phyloP scores from a whole-genome alignment of 1,140 invertebrate genomes.

The Anadara kagoshimensis region DNA sequence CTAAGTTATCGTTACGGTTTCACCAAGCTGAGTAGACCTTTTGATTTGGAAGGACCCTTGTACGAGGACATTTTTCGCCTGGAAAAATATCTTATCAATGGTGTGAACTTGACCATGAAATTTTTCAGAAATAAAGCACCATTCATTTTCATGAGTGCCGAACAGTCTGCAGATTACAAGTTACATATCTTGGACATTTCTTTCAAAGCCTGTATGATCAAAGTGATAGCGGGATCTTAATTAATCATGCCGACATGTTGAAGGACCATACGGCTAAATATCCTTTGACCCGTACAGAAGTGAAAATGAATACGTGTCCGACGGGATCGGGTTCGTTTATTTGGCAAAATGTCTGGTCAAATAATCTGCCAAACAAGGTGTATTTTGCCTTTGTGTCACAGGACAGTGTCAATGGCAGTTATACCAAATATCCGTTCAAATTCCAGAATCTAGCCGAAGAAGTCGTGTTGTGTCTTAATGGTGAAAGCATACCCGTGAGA shows the following conservation, averaged over 20 bases:
- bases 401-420: conserved; percentile 28
- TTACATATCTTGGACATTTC: conserved; percentile 18
- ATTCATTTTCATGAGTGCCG: conserved; percentile 18
- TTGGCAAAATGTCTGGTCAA: conserved; percentile 29
- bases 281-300: conserved; percentile 25
- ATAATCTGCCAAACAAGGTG: conserved; percentile 20
- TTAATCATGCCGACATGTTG: conserved; percentile 26
- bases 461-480: conserved; percentile 26
- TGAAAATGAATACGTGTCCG: conserved; percentile 32
- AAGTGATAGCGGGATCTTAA: conserved; percentile 23
- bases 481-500: conserved; percentile 19
- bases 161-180: conserved; percentile 11
- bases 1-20: conserved; percentile 10
- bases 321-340: conserved; percentile 31
- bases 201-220: conserved; percentile 17
- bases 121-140: conserved; percentile 12
- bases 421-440: conserved; percentile 35
- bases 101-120: conserved; percentile 16
- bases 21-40: conserved; percentile 7
- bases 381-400: conserved; percentile 22
- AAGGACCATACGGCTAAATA: conserved; percentile 22
- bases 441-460: conserved; percentile 15
- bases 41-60: conserved; percentile 23
- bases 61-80: conserved; percentile 15
- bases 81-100: conserved; percentile 26